Percentiles rank a stretch among this genome's conserved stretches.
These are phyloP conservation scores for Eurypyga helias DNA, from an alignment of 2,113 vertebrate species.

Conservation along the genomic window DNA sequence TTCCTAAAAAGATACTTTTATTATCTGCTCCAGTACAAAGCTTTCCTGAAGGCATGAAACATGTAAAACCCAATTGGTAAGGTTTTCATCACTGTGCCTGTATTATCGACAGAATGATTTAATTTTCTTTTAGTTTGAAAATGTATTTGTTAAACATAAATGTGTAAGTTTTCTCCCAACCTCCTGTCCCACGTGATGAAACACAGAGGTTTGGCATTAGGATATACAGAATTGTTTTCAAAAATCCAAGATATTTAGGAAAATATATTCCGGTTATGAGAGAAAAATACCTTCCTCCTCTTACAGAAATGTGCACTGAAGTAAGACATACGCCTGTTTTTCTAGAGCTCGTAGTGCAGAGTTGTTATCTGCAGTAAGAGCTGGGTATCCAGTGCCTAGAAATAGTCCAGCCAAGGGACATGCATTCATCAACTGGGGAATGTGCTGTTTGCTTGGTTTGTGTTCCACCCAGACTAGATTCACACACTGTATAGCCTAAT, in stretches of 20 bases:
- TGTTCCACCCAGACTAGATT: background rate
- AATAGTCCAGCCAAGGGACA: background rate
- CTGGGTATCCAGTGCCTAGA: background rate
- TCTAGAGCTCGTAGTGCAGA: background rate
- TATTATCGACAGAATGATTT: background rate
- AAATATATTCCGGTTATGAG: background rate
- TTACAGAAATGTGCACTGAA: background rate
- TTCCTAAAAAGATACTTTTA: background rate
- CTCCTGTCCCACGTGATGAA: background rate
- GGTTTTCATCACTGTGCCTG: background rate
- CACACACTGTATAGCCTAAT: background rate
- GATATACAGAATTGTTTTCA: background rate
- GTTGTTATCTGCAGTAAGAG: background rate
- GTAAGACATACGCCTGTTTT: background rate
- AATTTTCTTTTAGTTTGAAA: background rate
- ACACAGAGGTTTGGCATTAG: background rate
- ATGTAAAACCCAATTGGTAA: background rate
- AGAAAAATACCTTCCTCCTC: background rate
- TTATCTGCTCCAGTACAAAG: background rate
- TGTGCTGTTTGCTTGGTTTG: background rate
- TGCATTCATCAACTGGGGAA: background rate
- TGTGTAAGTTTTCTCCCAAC: accelerated
- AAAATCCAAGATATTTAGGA: background rate
- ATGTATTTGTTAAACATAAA: background rate
- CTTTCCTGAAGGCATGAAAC: background rate